Conservation (phyloP, 2,888 invertebrate species). For the Drosophila longiperda region DNA sequence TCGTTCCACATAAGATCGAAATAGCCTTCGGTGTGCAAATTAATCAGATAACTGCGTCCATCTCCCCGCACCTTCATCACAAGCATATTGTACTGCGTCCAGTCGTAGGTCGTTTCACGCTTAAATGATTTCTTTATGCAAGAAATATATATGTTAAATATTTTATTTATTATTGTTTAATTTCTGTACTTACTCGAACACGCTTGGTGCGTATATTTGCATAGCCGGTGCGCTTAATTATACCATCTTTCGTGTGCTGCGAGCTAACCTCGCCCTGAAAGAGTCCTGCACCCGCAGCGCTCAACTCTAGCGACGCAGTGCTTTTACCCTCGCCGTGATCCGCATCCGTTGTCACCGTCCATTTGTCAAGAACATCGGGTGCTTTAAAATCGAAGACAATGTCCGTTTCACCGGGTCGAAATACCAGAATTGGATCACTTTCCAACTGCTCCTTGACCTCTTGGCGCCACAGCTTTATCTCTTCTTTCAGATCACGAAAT, state of each 20-base stretch:
- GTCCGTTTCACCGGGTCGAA: slow-evolving; percentile 89
- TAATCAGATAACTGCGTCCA: slow-evolving; percentile 95
- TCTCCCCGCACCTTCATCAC: slow-evolving; percentile 95
- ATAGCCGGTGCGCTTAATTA: slow-evolving; percentile 91
- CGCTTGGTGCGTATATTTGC: slow-evolving; percentile 91
- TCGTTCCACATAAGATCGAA: slow-evolving; percentile 96
- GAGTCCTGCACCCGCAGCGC: slow-evolving; percentile 88
- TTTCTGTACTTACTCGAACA: slow-evolving; percentile 86
- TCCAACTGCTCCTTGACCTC: slow-evolving; percentile 89
- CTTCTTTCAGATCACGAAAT: slow-evolving; percentile 88
- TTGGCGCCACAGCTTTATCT: slow-evolving; percentile 88
- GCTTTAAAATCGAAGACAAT: slow-evolving; percentile 90
- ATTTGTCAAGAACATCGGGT: slow-evolving; percentile 88
- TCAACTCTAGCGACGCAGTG: slow-evolving; percentile 88
- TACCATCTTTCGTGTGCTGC: slow-evolving; percentile 92
- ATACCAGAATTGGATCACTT: slow-evolving; percentile 87
- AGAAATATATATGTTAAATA: background rate
- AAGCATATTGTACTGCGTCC: slow-evolving; percentile 90
- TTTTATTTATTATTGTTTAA: background rate
- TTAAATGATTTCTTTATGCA: slow-evolving; percentile 91
- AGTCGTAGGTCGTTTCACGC: slow-evolving; percentile 89
- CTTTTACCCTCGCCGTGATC: slow-evolving; percentile 94
- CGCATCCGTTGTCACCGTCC: slow-evolving; percentile 91
- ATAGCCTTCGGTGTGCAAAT: slow-evolving; percentile 90
- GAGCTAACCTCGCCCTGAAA: slow-evolving; percentile 90